Percentiles rank a stretch among this genome's conserved stretches.
Evolutionary conservation across 2,888 invertebrate genomes (phyloP).

Genomic region (Heliconius aoede): DNA sequence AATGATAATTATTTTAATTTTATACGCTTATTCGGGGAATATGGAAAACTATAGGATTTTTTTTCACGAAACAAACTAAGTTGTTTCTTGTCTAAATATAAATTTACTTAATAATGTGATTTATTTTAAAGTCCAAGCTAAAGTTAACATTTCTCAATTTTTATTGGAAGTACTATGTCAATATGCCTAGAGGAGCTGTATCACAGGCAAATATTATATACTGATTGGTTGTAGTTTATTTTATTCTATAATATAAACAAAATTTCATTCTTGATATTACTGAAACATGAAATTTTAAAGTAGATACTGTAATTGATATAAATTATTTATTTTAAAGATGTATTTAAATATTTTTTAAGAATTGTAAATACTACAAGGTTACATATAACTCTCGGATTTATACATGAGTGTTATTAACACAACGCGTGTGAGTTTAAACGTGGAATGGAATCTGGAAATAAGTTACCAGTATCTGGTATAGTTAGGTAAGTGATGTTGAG

Average conservation of each 20-base stretch:
- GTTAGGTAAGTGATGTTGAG: too few species aligned
- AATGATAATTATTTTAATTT: neutral
- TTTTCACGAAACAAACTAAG: neutral
- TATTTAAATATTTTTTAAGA: too few species aligned
- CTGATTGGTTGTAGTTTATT: conserved; percentile 2
- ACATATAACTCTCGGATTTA: too few species aligned
- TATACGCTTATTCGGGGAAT: too few species aligned
- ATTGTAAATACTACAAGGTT: too few species aligned
- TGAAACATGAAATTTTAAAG: neutral
- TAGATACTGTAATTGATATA: neutral
- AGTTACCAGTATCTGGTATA: too few species aligned
- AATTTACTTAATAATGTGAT: neutral
- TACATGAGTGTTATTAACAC: too few species aligned
- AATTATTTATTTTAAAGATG: neutral
- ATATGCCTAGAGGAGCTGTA: neutral
- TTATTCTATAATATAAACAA: neutral
- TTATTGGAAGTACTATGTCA: neutral
- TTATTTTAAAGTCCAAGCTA: neutral
- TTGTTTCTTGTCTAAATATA: neutral
- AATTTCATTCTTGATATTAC: neutral
- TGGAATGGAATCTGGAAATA: too few species aligned
- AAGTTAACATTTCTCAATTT: neutral
- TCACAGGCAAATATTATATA: neutral
- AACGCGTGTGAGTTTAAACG: too few species aligned
- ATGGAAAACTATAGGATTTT: too few species aligned